Evolutionary conservation across 2,113 vertebrate genomes (phyloP).

Genomic region (Rhea americana): DNA sequence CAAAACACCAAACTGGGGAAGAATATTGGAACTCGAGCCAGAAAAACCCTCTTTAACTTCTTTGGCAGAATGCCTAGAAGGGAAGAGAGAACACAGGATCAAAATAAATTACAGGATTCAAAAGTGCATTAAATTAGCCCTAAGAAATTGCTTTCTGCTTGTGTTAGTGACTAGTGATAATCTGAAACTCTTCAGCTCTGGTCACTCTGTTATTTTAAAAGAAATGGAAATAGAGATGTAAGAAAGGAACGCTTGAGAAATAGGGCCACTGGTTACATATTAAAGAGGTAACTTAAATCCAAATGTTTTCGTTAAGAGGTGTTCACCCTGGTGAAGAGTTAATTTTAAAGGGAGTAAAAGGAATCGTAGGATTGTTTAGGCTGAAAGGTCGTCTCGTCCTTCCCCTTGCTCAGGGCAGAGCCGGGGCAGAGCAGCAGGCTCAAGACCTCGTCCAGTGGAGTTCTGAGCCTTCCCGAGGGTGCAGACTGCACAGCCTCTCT

Average conservation of each 20-base stretch:
- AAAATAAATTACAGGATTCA: constrained; percentile 67
- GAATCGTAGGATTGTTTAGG: background rate
- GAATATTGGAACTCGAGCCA: constrained; percentile 42
- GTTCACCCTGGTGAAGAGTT: background rate
- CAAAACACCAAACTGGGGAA: background rate
- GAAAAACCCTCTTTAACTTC: constrained; percentile 31
- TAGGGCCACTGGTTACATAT: background rate
- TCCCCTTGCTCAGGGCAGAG: background rate
- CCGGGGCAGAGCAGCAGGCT: background rate
- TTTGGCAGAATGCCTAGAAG: constrained; percentile 54
- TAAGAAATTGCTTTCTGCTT: constrained; percentile 60
- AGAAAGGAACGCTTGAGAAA: background rate
- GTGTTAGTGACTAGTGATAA: constrained; percentile 41
- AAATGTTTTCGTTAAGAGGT: background rate
- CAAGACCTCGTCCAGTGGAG: background rate
- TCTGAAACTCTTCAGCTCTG: constrained; percentile 21
- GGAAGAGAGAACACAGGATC: constrained; percentile 47
- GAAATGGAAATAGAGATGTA: constrained; percentile 1
- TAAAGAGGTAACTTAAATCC: background rate
- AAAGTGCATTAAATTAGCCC: constrained; percentile 50
- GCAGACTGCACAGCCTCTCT: background rate
- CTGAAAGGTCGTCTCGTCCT: background rate
- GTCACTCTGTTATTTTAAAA: constrained; percentile 36
- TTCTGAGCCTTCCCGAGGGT: background rate
- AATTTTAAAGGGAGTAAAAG: background rate